Evolutionary conservation across 2,888 invertebrate genomes (phyloP), one percentile per base, ranked within the genome.

Genomic region (Emesis furor): DNA sequence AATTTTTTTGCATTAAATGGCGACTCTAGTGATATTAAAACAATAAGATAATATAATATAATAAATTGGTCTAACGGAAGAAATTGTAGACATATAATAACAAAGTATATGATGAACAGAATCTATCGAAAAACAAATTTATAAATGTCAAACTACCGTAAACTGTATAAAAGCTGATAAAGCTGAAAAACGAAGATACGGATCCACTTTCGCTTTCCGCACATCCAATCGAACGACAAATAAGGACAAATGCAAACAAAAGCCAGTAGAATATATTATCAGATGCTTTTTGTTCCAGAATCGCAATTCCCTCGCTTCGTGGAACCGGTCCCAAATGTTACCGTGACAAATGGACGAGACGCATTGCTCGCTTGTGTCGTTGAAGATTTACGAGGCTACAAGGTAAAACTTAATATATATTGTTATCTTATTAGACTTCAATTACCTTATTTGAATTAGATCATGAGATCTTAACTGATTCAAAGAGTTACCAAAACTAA

Each of bases 251-350:
- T 72, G 71, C 67, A 75, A 79, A 68, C 71, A 78, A 55, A 55
- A 72, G 32, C 17, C 82, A 81, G 73, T 74, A 75, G 74, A 84
- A 82, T 86, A 79, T 77, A 69, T 73, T 77, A 79, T 79, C 39
- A 72, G 30, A 39, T 71, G 30, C 68, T 77, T 77, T 75, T 94
- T 95, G 94, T 95, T 95, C 65, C 94, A 96, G 96, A 96, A 85
- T 95, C 95, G 32, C 89, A 95, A 90, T 96, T 98, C 94, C 99
- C 99, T 81, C 98, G 98, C 91, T 99, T 99, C 94, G 98, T 98
- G 86, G 99, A 99, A 93, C 98, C 98, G 74, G 98, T 99, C 90
- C 98, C 98, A 74, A 99, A 99, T 95, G 98, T 99, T 89, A 99
- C 99, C 32, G 99, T 99, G 88, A 98, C 98, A 67, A 98, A 98